Evolutionary conservation across 2,113 vertebrate genomes (phyloP), one percentile per base, ranked within the genome.

Genomic region (Colossoma macropomum): DNA sequence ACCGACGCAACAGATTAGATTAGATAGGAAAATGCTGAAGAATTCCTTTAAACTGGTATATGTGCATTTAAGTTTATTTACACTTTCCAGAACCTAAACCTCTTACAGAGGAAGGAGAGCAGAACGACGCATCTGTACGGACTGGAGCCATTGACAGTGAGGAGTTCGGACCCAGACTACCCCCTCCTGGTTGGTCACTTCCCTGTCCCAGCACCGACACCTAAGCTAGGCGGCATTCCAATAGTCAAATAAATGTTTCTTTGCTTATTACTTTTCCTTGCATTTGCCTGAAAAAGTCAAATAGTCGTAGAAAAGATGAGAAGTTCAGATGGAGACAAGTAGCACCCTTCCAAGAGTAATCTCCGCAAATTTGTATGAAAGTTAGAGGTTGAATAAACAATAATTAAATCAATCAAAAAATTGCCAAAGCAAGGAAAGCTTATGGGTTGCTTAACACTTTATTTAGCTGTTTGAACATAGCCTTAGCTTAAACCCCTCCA

Each of bases 141-240:
- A 3, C 70, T 60, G 0, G 3, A 27, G 1, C 90, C 23, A 41
- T 88, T 21, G 79, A 91, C 23, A 7, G 88, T 48, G 95, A 96
- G 60, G 97, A 96, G 90, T 99, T 99, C n/a, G 98, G 97, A 60
- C 98, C 98, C 0, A 95, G 92, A 84, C 91, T 99, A 77, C 97
- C 98, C 11, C 98, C 97, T 0, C 91, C 94, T 86, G 86, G 86
- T 87, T 27, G 77, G 82, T 82, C 2, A 30, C 56, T 32, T 1
- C 12, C 34, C 19, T 62, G 10, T 34, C 21, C 50, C 41, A 11
- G 38, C 50, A 56, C 38, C 56, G 21, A 21, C 68, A 34, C 13
- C 21, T 15, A 6, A 60, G 1, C 7, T 13, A 2, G 1, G 4
- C 19, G 15, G 21, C 23, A 45, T 45, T 69, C 21, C 23, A 70